phyloP scores from a whole-genome alignment of 2,888 invertebrate genomes.

The Drosophila nr. fundita region DNA sequence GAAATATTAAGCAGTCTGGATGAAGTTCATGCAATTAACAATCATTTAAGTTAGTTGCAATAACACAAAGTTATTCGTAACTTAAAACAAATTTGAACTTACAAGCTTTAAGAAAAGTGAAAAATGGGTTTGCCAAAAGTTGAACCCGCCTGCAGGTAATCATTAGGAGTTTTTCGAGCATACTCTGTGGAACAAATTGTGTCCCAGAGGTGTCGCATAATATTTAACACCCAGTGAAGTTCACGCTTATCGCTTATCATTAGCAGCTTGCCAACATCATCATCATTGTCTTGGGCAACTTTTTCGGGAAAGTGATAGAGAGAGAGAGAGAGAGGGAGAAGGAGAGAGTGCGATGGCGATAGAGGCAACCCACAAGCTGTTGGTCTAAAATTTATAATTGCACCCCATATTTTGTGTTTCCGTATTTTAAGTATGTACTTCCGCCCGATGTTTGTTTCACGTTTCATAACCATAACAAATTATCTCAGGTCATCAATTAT shows the following conservation, averaged over 20 bases:
- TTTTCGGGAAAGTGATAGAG: background rate
- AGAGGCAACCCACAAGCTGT: slow-evolving; percentile 12
- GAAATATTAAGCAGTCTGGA: background rate
- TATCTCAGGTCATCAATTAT: slow-evolving; percentile 80
- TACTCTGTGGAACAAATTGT: slow-evolving; percentile 48
- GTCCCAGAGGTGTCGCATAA: slow-evolving; percentile 68
- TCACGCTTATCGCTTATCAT: slow-evolving; percentile 65
- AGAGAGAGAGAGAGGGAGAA: background rate
- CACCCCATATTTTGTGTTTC: slow-evolving; percentile 49
- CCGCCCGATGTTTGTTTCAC: slow-evolving; percentile 60
- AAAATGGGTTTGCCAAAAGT: background rate
- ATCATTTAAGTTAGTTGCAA: background rate
- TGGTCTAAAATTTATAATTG: slow-evolving; percentile 57
- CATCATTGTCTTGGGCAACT: slow-evolving; percentile 8
- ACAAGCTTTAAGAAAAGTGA: background rate
- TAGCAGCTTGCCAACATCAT: slow-evolving; percentile 48
- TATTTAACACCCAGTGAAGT: slow-evolving; percentile 69
- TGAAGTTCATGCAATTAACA: background rate
- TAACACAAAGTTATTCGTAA: background rate
- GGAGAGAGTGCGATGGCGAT: background rate
- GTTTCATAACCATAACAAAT: slow-evolving; percentile 78
- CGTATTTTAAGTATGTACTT: slow-evolving; percentile 38
- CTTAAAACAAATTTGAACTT: slow-evolving; percentile 1
- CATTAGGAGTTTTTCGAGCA: slow-evolving; percentile 42
- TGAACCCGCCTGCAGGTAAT: slow-evolving; percentile 14